Evolutionary conservation across 2,797 vertebrate species (phyloP), one percentile per base, ranked within the genome.

Genomic region (Lerista edwardsae): DNA sequence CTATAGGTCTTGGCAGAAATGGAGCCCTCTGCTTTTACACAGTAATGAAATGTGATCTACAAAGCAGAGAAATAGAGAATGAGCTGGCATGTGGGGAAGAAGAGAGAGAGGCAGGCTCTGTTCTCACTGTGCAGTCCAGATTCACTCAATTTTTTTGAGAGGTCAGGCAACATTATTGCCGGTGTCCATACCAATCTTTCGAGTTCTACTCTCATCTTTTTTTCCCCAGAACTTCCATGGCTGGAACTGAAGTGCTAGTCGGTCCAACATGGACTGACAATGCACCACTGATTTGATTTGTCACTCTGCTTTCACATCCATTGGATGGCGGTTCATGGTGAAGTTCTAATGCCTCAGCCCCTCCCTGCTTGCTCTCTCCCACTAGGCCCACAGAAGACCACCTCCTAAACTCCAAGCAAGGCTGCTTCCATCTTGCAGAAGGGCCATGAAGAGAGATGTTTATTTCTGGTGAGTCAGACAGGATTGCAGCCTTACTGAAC

Each of bases 21-120:
- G 29, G 82, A 62, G 64, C 91, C 93, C 75, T 95, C 92, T 73
- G 93, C 67, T 11, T 90, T 90, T 41, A 94, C 65, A 65, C 55
- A 90, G 85, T 94, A 94, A 88, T 92, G 89, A 90, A 95, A 92
- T 69, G 65, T 93, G 75, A 95, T 80, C 95, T 95, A 80, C 59
- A 92, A 90, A 86, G 78, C 64, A 89, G 83, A 83, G 23, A 6
- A 68, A 21, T 9, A 69, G 31, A 71, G 6, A 71, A 41, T 83
- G 21, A 75, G 23, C 6, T 34, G 44, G 65, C 21, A 29, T 27
- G 21, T 34, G 51, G 74, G 51, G 39, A 41, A 39, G 25, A 77
- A 61, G 23, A 41, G 14, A 2, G 39, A 34, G 6, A 29, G 11
- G 19, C 34, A 23, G 29, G 59, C 23, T 61, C 59, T 25, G 23